phyloP scores from a whole-genome alignment of 2,888 invertebrate genomes.

The Drosophila conformis region DNA sequence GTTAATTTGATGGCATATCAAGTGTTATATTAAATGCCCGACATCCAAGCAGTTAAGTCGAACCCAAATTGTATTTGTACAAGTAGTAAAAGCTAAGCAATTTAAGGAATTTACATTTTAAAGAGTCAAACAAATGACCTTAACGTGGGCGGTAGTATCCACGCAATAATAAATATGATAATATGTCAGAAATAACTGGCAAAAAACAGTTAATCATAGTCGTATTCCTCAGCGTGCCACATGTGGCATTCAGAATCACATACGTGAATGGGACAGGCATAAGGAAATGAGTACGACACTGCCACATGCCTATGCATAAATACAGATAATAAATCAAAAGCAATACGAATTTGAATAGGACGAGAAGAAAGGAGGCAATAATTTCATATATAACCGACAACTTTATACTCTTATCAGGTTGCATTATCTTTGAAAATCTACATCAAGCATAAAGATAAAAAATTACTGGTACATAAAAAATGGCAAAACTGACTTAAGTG shows the following conservation, averaged over 20 bases:
- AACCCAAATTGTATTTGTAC: slow-evolving; percentile 42
- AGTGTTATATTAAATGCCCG: slow-evolving; percentile 58
- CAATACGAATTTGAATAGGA: slow-evolving; percentile 53
- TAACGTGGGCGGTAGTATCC: neutral
- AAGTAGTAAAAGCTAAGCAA: slow-evolving; percentile 21
- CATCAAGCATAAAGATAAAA: neutral
- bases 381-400: neutral
- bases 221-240: slow-evolving; percentile 44
- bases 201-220: slow-evolving; percentile 69
- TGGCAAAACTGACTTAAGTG: neutral
- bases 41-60: slow-evolving; percentile 47
- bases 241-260: slow-evolving; percentile 53
- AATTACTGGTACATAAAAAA: neutral
- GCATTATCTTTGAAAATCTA: neutral
- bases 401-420: slow-evolving; percentile 1
- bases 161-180: slow-evolving; percentile 56
- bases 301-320: slow-evolving; percentile 55
- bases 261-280: slow-evolving; percentile 1
- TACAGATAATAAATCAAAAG: slow-evolving; percentile 71
- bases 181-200: slow-evolving; percentile 65
- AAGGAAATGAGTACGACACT: slow-evolving; percentile 42
- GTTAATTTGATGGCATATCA: slow-evolving; percentile 57
- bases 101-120: slow-evolving; percentile 62
- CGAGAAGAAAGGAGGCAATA: neutral
- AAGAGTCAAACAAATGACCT: slow-evolving; percentile 31